These are phyloP conservation scores for Melieria crassipennis DNA, from an alignment of 2,888 invertebrate species.

Conservation along the genomic window DNA sequence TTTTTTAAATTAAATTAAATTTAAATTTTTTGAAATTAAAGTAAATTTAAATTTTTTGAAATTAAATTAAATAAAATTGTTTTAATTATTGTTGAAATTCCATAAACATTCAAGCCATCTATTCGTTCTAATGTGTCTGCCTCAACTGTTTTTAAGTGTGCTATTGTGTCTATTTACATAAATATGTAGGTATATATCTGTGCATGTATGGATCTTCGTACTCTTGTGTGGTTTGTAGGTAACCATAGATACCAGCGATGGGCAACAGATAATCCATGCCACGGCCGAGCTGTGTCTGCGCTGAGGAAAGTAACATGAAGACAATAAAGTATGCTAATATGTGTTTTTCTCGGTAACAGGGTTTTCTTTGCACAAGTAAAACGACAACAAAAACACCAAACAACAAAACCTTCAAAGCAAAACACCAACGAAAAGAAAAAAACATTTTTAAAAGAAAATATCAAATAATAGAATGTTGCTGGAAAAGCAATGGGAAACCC, in stretches of 20 bases:
- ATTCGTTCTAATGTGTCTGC: not conserved
- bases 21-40: no score
- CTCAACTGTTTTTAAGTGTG: no score
- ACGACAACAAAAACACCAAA: no score
- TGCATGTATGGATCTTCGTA: not conserved
- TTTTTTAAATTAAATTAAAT: no score
- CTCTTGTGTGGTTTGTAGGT: not conserved
- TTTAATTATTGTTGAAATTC: not conserved
- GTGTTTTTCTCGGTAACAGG: conserved; percentile 25
- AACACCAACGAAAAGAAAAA: no score
- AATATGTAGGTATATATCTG: not conserved
- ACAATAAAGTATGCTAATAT: conserved; percentile 30
- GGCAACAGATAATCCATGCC: not conserved
- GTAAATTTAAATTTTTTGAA: no score
- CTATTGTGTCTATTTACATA: not conserved
- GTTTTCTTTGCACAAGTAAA: not conserved
- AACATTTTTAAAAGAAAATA: no score
- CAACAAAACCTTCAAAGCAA: no score
- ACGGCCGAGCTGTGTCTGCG: conserved; percentile 1
- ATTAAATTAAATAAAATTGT: not conserved
- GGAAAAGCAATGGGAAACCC: no score
- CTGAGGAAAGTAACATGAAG: conserved; percentile 13
- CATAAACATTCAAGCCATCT: not conserved
- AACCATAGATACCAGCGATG: not conserved
- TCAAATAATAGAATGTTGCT: no score